A percentile compares a stretch with the other conserved stretches of the same genome.
Conservation (phyloP, 2,113 vertebrate genomes). For the Lepidothrix coronata region DNA sequence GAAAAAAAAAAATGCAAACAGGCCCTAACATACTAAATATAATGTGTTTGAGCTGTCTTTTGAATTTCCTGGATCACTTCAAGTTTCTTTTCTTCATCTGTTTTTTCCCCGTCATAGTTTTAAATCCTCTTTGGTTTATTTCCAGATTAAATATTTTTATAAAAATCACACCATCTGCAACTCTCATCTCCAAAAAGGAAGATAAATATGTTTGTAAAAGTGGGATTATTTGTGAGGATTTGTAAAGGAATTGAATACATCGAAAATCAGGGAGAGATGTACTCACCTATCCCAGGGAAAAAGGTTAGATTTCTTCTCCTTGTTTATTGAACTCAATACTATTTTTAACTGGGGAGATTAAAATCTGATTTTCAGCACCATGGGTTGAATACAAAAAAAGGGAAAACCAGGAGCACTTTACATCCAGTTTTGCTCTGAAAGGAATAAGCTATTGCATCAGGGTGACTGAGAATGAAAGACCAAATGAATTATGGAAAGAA, state of each 20-base stretch:
- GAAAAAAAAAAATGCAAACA: not conserved
- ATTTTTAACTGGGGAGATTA: conserved; percentile 24
- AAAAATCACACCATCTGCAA: conserved; percentile 49
- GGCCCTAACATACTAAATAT: not conserved
- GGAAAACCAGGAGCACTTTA: not conserved
- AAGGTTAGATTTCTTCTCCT: not conserved
- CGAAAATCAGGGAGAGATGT: not conserved
- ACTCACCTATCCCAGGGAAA: not conserved
- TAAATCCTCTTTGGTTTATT: conserved; percentile 49
- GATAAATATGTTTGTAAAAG: conserved; percentile 25
- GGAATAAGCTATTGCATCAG: not conserved
- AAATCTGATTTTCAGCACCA: conserved; percentile 13
- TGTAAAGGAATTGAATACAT: not conserved
- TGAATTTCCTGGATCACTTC: not conserved
- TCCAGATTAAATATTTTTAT: conserved; percentile 54
- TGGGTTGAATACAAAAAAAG: not conserved
- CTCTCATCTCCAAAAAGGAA: conserved; percentile 10
- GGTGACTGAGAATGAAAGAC: not conserved
- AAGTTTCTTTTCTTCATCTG: conserved; percentile 5
- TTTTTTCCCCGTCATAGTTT: not conserved
- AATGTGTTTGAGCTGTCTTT: not conserved
- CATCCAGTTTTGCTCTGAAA: not conserved
- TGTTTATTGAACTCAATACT: not conserved
- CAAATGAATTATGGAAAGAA: not conserved
- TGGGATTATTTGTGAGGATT: conserved; percentile 15